Evolutionary conservation across 2,797 vertebrate species (phyloP), one percentile per base, ranked within the genome.

Genomic region (Cyclopterus lumpus): DNA sequence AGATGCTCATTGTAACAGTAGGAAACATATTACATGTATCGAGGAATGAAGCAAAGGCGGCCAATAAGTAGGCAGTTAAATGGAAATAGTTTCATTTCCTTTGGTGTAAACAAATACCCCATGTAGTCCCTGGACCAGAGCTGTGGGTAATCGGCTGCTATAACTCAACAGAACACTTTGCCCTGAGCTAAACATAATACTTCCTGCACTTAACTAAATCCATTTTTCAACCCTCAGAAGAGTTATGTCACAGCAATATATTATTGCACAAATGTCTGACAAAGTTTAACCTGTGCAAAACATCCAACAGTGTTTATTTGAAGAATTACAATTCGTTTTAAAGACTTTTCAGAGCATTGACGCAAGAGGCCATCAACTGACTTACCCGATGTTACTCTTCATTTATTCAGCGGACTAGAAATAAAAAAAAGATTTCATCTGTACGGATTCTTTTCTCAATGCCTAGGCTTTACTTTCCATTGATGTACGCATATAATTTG

Each of bases 151-250:
- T 91, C 86, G 84, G 86, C 90, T 89, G 88, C 88, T 88, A 80
- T 89, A 92, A 93, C 89, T 93, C 92, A 93, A 91, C 89, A 81
- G 82, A 93, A 91, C 85, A 90, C 90, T 91, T 92, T 80, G 88
- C 91, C 92, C 90, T 81, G 72, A 93, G 92, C 89, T 90, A 92
- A 89, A 91, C 90, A 90, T 89, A 93, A 92, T 93, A 94, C 93
- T 93, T 94, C 91, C 93, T 94, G 93, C 89, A 92, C 89, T 93
- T 93, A 91, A 93, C 91, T 80, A 88, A 93, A 93, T 93, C 83
- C 80, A 92, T 93, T 92, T 93, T 91, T 93, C 89, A 91, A 87
- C 82, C 80, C 88, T 91, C 88, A 86, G 85, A 89, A 90, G 85
- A 89, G 73, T 92, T 79, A 72, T 88, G 84, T 86, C 79, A 86